Evolutionary conservation across 2,797 vertebrate genomes (phyloP).

Genomic region (Oreochromis grahami): DNA sequence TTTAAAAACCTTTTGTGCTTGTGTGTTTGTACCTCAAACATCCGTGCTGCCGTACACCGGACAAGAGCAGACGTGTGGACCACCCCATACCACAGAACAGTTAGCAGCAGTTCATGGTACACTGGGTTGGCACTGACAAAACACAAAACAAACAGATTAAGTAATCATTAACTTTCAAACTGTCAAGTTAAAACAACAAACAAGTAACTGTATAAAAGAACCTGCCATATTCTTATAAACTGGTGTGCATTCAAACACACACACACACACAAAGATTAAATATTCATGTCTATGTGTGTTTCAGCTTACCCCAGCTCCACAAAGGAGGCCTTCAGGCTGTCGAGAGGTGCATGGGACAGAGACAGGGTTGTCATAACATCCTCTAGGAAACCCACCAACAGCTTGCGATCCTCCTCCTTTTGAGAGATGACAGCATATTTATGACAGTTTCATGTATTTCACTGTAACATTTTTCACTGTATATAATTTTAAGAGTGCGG

Average conservation of each 20-base stretch:
- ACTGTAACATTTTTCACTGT: background rate
- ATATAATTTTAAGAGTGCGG: background rate
- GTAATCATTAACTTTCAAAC: background rate
- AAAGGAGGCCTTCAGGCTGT: constrained; percentile 97
- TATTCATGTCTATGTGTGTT: background rate
- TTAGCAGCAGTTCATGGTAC: constrained; percentile 93
- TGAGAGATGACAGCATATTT: background rate
- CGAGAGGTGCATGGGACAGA: constrained; percentile 92
- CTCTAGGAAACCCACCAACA: constrained; percentile 95
- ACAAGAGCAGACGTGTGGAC: constrained; percentile 98
- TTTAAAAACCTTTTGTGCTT: background rate
- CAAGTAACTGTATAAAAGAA: background rate
- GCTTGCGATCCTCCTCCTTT: constrained; percentile 97
- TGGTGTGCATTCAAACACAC: background rate
- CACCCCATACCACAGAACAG: constrained; percentile 97
- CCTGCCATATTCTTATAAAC: background rate
- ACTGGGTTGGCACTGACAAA: constrained; percentile 90
- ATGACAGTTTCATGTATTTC: background rate
- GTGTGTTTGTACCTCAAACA: constrained; percentile 91
- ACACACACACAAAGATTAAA: fast-evolving
- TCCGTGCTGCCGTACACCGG: constrained; percentile 94
- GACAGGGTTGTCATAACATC: constrained; percentile 98
- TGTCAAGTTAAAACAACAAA: background rate
- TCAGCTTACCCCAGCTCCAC: constrained; percentile 92
- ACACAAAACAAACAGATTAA: background rate